phyloP scores from a whole-genome alignment of 2,113 vertebrate genomes.

The Perognathus longimembris region DNA sequence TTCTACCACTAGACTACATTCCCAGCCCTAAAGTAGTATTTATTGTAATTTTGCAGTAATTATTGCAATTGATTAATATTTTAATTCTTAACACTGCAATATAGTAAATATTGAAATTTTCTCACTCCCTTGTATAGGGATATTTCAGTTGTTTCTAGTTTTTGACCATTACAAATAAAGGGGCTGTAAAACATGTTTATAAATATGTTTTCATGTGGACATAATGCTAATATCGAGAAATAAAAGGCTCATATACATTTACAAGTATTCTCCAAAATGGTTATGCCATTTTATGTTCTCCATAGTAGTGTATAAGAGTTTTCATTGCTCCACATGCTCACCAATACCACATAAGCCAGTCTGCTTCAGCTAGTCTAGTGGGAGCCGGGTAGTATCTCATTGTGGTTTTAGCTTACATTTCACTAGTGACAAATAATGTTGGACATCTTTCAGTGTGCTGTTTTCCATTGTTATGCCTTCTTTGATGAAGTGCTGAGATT shows the following conservation, averaged over 20 bases:
- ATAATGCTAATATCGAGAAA: neutral
- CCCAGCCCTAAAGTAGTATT: too few relatives aligned
- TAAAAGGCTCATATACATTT: neutral
- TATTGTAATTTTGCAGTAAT: too few relatives aligned
- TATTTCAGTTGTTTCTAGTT: slow-evolving; percentile 26
- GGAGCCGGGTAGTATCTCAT: neutral
- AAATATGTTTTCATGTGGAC: neutral
- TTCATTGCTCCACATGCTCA: neutral
- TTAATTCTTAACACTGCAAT: neutral
- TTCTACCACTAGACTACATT: too few relatives aligned
- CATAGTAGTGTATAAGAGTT: neutral
- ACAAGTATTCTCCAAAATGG: neutral
- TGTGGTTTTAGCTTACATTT: slow-evolving; percentile 5
- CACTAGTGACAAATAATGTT: neutral
- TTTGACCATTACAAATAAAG: neutral
- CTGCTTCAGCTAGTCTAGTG: neutral
- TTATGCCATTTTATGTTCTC: neutral
- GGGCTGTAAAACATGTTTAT: too few relatives aligned
- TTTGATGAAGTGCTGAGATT: neutral
- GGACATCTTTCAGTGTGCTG: too few relatives aligned
- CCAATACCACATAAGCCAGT: neutral
- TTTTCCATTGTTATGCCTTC: neutral
- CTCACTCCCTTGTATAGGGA: neutral
- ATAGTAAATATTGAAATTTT: neutral
- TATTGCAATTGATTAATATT: too few relatives aligned